A percentile compares a stretch with the other conserved stretches of the same genome.
Conservation (phyloP, 2,113 vertebrate genomes). For the Uropsilus gracilis region DNA sequence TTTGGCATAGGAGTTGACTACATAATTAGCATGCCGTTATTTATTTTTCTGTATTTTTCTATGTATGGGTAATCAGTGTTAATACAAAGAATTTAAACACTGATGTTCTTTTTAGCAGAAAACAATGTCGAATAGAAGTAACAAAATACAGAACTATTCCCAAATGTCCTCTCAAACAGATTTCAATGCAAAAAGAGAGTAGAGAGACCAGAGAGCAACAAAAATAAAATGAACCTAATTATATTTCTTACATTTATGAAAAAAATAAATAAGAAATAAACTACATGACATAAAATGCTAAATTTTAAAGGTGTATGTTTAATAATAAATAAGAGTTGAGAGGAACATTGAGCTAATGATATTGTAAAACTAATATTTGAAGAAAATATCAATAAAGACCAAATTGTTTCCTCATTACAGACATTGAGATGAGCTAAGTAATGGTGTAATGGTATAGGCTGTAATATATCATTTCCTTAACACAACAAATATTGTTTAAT, state of each 20-base stretch:
- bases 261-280: background rate
- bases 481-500: background rate
- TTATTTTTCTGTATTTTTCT: background rate
- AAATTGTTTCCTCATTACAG: background rate
- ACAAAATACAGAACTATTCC: background rate
- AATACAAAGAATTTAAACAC: background rate
- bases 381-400: background rate
- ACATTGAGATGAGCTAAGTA: background rate
- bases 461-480: background rate
- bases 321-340: background rate
- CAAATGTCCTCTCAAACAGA: background rate
- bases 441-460: no score
- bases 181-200: background rate
- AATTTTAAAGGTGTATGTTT: background rate
- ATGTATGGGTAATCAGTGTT: background rate
- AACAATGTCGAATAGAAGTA: background rate
- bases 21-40: background rate
- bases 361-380: background rate
- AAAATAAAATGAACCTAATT: background rate
- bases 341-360: background rate
- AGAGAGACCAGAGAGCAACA: background rate
- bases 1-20: background rate
- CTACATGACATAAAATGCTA: no score
- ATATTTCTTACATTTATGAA: background rate
- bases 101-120: background rate